A percentile compares a stretch with the other conserved stretches of the same genome.
These are phyloP conservation scores for Onthophagus taurus DNA, from an alignment of 1,140 invertebrate species.

Conservation along the genomic window DNA sequence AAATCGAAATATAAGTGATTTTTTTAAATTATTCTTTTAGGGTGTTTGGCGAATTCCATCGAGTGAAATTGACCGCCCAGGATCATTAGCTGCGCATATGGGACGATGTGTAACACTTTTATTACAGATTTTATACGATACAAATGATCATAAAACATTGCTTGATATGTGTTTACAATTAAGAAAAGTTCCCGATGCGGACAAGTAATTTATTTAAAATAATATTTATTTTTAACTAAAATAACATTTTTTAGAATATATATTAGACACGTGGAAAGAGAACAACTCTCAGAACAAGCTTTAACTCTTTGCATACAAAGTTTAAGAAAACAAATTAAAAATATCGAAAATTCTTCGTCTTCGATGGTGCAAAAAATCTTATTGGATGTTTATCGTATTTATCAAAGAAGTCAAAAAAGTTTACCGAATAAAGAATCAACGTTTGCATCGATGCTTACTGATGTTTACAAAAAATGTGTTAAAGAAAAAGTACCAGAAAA, in stretches of 20 bases:
- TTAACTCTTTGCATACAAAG: slow-evolving; percentile 57
- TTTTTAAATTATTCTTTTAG: slow-evolving; percentile 35
- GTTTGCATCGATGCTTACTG: slow-evolving; percentile 48
- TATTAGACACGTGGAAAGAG: slow-evolving; percentile 67
- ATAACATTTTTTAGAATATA: slow-evolving; percentile 52
- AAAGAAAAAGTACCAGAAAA: slow-evolving; percentile 39
- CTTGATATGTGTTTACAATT: slow-evolving; percentile 71
- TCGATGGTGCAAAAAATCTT: slow-evolving; percentile 36
- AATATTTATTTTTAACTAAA: slow-evolving; percentile 14
- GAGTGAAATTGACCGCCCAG: slow-evolving; percentile 82
- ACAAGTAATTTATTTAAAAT: slow-evolving; percentile 49
- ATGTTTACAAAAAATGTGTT: slow-evolving; percentile 48
- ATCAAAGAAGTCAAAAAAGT: slow-evolving; percentile 51
- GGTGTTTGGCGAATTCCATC: slow-evolving; percentile 87
- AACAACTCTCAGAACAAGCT: slow-evolving; percentile 65
- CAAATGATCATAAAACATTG: slow-evolving; percentile 71
- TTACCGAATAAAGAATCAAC: slow-evolving; percentile 44
- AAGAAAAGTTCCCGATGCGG: slow-evolving; percentile 66
- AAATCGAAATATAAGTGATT: slow-evolving; percentile 2
- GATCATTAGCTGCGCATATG: slow-evolving; percentile 87
- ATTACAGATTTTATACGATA: slow-evolving; percentile 68
- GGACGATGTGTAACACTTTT: slow-evolving; percentile 71
- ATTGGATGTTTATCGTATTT: slow-evolving; percentile 53
- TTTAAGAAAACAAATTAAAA: slow-evolving; percentile 39
- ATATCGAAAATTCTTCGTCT: slow-evolving; percentile 24